phyloP scores from a whole-genome alignment of 1,140 invertebrate genomes.

The Lethrus apterus region DNA sequence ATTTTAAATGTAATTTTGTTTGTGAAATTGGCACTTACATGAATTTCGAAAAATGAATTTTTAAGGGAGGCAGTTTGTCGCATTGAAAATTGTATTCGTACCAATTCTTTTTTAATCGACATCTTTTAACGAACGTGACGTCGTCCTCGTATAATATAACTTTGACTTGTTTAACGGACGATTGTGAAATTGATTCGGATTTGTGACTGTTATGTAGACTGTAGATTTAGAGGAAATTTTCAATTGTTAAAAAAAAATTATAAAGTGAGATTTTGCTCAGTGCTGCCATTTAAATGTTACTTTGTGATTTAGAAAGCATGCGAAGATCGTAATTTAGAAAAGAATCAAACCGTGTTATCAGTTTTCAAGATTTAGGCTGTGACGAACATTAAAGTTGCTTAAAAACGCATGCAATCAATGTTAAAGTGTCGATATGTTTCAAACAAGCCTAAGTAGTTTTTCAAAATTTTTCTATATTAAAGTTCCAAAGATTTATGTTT shows the following conservation, averaged over 20 bases:
- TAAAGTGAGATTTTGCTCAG: slow-evolving; percentile 14
- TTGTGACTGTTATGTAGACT: not conserved
- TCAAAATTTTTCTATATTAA: too few species aligned
- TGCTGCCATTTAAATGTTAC: slow-evolving; percentile 14
- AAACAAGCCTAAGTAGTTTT: too few species aligned
- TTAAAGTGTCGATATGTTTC: slow-evolving; percentile 7
- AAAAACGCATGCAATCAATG: not conserved
- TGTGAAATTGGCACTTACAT: slow-evolving; percentile 6
- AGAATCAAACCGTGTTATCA: slow-evolving; percentile 12
- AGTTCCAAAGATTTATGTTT: slow-evolving; percentile 31
- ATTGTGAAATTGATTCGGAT: not conserved
- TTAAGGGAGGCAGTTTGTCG: too few species aligned
- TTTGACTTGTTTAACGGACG: too few species aligned
- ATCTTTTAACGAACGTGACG: too few species aligned
- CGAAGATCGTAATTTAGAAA: not conserved
- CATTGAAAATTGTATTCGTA: slow-evolving; percentile 8
- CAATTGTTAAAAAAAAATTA: not conserved
- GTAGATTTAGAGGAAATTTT: not conserved
- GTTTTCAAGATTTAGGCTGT: slow-evolving; percentile 33
- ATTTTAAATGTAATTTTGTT: too few species aligned
- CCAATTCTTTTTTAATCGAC: slow-evolving; percentile 3
- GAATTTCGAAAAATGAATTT: slow-evolving; percentile 18
- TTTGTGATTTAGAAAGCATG: slow-evolving; percentile 2
- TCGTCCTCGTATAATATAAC: too few species aligned
- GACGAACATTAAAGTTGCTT: slow-evolving; percentile 19